Conservation (phyloP, 2,113 vertebrate genomes). For the Aplodontia rufa region DNA sequence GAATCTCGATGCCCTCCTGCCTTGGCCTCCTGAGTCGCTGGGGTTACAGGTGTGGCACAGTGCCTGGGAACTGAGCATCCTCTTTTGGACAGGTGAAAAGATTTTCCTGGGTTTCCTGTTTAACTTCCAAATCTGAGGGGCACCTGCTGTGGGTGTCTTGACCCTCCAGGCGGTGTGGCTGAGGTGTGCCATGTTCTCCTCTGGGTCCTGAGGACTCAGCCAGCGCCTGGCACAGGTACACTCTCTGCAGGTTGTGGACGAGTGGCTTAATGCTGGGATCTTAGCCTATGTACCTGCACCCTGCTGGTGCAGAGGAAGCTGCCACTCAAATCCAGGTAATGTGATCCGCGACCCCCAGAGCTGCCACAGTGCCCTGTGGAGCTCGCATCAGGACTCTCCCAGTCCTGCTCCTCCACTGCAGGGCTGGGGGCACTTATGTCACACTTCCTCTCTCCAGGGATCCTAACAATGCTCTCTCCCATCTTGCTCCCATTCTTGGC, state of each 20-base stretch:
- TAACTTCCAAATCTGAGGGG: neutral
- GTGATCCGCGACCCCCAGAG: neutral
- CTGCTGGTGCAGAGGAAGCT: no score
- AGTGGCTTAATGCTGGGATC: neutral
- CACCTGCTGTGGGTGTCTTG: neutral
- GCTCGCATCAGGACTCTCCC: accelerated
- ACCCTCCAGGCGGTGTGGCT: no score
- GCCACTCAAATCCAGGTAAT: neutral
- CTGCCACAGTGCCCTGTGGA: accelerated
- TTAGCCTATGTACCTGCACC: neutral
- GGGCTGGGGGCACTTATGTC: neutral
- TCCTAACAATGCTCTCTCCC: accelerated
- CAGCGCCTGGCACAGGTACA: neutral
- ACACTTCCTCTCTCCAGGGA: neutral
- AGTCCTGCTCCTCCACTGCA: no score
- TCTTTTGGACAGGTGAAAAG: neutral
- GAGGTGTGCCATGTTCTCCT: neutral
- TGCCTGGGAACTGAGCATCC: neutral
- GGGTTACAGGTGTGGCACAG: neutral
- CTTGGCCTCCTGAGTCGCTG: neutral
- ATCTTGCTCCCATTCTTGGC: neutral
- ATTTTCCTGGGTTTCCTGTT: neutral
- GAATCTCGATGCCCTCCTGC: neutral
- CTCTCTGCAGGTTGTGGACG: no score
- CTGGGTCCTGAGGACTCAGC: neutral